Evolutionary conservation across 2,888 invertebrate species (phyloP).

Genomic region (Polylopha cassiicola): DNA sequence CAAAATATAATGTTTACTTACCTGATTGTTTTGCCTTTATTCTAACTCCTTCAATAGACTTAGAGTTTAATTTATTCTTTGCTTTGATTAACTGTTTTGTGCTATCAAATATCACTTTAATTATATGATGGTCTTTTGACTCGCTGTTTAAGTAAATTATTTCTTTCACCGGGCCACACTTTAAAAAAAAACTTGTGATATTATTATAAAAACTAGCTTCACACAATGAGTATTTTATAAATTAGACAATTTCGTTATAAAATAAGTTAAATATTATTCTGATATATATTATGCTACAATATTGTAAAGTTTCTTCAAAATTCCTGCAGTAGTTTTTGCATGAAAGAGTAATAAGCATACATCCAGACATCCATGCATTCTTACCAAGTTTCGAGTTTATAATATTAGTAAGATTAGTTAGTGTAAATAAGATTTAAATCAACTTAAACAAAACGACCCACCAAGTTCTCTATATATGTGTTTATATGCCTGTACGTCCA

Average conservation of each 20-base stretch:
- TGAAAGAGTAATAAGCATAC: no score
- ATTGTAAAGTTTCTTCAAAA: no score
- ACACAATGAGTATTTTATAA: no score
- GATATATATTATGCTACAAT: no score
- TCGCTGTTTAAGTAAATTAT: constrained; percentile 28
- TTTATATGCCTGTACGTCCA: constrained; percentile 34
- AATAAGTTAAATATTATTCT: no score
- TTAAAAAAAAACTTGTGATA: constrained; percentile 17
- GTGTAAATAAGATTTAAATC: no score
- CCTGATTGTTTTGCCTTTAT: background rate
- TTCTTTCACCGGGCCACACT: constrained; percentile 39
- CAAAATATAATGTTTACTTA: no score
- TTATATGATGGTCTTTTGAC: background rate
- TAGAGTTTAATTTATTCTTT: constrained; percentile 1
- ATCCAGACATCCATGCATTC: no score
- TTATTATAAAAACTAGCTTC: background rate
- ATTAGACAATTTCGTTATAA: no score
- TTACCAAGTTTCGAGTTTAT: no score
- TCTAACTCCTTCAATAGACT: constrained; percentile 3
- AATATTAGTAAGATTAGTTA: no score
- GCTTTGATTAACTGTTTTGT: background rate
- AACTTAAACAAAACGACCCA: constrained; percentile 21
- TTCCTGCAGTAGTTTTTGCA: no score
- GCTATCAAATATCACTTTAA: constrained; percentile 5
- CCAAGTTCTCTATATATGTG: constrained; percentile 36